Percentiles rank a stretch among this genome's conserved stretches.
phyloP scores from a whole-genome alignment of 2,888 invertebrate species.

The Aplocera efformata region DNA sequence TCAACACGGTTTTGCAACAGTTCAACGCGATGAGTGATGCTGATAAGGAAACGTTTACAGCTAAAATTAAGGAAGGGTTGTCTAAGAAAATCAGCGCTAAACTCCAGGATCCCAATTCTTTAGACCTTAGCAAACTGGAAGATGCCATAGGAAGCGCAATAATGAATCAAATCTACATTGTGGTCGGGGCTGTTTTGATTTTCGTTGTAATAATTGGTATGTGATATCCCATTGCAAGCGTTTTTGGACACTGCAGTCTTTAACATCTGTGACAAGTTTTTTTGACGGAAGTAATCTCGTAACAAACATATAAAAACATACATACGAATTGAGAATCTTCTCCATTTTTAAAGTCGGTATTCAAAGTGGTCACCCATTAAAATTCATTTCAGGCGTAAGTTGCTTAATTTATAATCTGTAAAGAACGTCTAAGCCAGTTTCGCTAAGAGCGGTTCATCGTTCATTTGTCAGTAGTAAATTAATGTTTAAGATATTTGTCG shows the following conservation, averaged over 20 bases:
- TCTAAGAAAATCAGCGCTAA: constrained; percentile 47
- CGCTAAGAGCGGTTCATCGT: too few relatives aligned
- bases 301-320: too few relatives aligned
- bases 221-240: constrained; percentile 20
- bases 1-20: constrained; percentile 49
- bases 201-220: constrained; percentile 56
- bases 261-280: too few relatives aligned
- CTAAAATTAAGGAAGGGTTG: constrained; percentile 57
- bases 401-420: too few relatives aligned
- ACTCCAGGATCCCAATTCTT: constrained; percentile 42
- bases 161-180: constrained; percentile 44
- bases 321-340: too few relatives aligned
- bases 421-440: too few relatives aligned
- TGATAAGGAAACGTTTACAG: constrained; percentile 53
- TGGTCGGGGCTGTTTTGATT: constrained; percentile 45
- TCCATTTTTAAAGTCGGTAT: too few relatives aligned
- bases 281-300: too few relatives aligned
- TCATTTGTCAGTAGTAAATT: too few relatives aligned
- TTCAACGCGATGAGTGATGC: constrained; percentile 50
- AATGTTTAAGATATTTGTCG: too few relatives aligned
- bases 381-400: too few relatives aligned
- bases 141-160: constrained; percentile 52
- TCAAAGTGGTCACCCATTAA: too few relatives aligned
- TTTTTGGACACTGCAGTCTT: constrained; percentile 3
- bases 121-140: constrained; percentile 50